Evolutionary conservation across 2,113 vertebrate species (phyloP).

Genomic region (Pipa parva): DNA sequence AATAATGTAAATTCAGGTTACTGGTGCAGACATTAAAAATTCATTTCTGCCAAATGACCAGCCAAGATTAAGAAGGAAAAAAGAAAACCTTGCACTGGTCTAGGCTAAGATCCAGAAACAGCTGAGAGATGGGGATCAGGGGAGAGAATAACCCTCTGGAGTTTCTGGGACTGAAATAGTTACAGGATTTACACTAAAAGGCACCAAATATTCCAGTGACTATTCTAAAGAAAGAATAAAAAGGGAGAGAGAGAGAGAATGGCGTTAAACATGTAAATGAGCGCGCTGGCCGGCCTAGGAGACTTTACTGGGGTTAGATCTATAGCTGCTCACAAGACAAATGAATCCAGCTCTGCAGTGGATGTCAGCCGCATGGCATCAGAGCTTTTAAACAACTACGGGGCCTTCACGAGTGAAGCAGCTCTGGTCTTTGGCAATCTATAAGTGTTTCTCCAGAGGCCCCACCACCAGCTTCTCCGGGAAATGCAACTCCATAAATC

Average conservation of each 20-base stretch:
- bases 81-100: too few relatives aligned
- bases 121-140: too few relatives aligned
- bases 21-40: constrained; percentile 78
- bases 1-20: constrained; percentile 78
- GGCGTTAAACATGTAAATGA: constrained; percentile 11
- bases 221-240: constrained; percentile 3
- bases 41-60: constrained; percentile 78
- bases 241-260: too few relatives aligned
- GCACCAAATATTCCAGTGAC: not conserved
- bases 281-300: constrained; percentile 1
- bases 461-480: constrained; percentile 63
- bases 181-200: not conserved
- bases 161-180: not conserved
- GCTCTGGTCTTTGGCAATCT: constrained; percentile 69
- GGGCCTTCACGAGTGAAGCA: constrained; percentile 71
- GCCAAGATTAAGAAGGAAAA: constrained; percentile 44
- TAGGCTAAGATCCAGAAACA: too few relatives aligned
- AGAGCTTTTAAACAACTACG: constrained; percentile 62
- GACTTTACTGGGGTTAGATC: constrained; percentile 57
- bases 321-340: constrained; percentile 76
- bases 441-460: constrained; percentile 72
- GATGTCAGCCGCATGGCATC: constrained; percentile 78
- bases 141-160: too few relatives aligned
- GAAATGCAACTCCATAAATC: constrained; percentile 87
- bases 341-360: constrained; percentile 75